phyloP scores from a whole-genome alignment of 1,140 invertebrate species.

The Acromyrmex echinatior region DNA sequence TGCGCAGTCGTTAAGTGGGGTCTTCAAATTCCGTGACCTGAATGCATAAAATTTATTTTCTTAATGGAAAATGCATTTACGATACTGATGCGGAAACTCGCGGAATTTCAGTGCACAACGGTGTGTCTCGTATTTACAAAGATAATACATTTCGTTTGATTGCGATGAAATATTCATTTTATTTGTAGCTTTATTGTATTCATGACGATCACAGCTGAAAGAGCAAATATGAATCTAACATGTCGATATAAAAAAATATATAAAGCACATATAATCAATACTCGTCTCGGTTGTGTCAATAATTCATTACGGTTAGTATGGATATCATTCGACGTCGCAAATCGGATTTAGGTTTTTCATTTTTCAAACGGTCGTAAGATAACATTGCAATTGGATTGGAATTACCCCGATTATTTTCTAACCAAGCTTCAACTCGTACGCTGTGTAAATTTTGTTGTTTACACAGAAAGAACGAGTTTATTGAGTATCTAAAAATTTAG shows the following conservation, averaged over 20 bases:
- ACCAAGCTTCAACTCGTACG: background rate
- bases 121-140: conserved; percentile 20
- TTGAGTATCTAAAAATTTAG: too few relatives aligned
- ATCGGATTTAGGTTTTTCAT: background rate
- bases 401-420: background rate
- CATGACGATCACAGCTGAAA: background rate
- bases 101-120: conserved; percentile 14
- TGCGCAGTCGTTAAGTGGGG: conserved; percentile 48
- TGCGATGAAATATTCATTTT: conserved; percentile 33
- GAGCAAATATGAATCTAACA: conserved; percentile 30
- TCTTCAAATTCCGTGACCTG: conserved; percentile 36
- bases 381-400: background rate
- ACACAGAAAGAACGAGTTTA: too few relatives aligned
- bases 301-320: conserved; percentile 18
- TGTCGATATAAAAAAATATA: conserved; percentile 41
- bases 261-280: conserved; percentile 28
- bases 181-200: background rate
- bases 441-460: background rate
- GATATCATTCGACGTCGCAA: background rate
- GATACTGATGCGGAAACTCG: conserved; percentile 11
- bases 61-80: conserved; percentile 33
- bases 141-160: conserved; percentile 35
- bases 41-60: conserved; percentile 59
- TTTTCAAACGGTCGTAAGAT: background rate
- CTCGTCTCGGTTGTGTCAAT: background rate